A percentile compares a stretch with the other conserved stretches of the same genome.
These are phyloP conservation scores for Aethes cnicana DNA, from an alignment of 2,888 invertebrate genomes.

Conservation along the genomic window DNA sequence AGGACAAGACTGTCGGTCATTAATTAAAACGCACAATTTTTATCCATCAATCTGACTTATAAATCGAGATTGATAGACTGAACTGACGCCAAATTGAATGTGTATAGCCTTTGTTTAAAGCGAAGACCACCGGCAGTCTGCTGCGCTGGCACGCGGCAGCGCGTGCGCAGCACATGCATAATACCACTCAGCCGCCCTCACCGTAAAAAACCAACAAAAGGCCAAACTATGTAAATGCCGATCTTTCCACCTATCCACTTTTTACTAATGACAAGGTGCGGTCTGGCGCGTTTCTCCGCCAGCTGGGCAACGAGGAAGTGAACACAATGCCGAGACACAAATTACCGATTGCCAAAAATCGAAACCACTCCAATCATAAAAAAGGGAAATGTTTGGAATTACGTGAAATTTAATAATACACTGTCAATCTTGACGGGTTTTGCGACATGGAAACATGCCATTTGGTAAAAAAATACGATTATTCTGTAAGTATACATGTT, in stretches of 20 bases:
- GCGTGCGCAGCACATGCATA: constrained; percentile 49
- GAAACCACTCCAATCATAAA: constrained; percentile 49
- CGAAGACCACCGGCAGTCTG: constrained; percentile 23
- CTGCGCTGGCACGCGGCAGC: constrained; percentile 48
- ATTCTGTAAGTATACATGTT: too few relatives aligned
- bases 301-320: constrained; percentile 73
- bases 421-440: constrained; percentile 60
- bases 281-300: constrained; percentile 64
- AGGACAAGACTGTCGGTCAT: too few relatives aligned
- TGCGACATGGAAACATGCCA: constrained; percentile 34
- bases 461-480: not conserved
- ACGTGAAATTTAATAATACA: constrained; percentile 50
- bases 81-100: too few relatives aligned
- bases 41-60: too few relatives aligned
- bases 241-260: constrained; percentile 58
- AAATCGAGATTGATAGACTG: too few relatives aligned
- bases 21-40: too few relatives aligned
- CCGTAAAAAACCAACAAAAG: constrained; percentile 61
- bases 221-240: constrained; percentile 59
- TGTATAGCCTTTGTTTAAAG: not conserved
- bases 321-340: constrained; percentile 55
- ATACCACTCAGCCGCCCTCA: constrained; percentile 39
- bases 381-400: constrained; percentile 42
- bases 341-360: constrained; percentile 66
- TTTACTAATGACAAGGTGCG: constrained; percentile 69